Percentiles rank a stretch among this genome's conserved stretches.
Conservation (phyloP, 2,797 vertebrate genomes). For the Threskiornis aethiopicus region DNA sequence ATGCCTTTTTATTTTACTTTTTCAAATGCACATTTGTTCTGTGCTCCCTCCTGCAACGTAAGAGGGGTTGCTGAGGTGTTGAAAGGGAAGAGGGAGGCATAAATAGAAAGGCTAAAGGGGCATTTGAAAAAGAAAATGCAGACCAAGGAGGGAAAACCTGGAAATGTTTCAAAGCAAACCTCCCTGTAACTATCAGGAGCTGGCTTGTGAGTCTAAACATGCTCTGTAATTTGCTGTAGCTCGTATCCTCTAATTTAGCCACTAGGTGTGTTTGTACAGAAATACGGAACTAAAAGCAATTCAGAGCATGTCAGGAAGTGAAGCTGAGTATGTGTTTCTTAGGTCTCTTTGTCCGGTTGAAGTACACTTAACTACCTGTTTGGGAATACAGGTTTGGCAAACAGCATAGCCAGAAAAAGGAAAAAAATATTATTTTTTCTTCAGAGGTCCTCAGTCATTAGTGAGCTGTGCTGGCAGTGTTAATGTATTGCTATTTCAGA, state of each 20-base stretch:
- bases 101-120: not conserved
- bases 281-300: not conserved
- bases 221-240: constrained; percentile 49
- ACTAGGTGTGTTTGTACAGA: constrained; percentile 35
- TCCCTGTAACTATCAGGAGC: not conserved
- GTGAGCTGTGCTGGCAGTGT: not conserved
- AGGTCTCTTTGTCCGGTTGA: not conserved
- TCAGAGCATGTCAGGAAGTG: constrained; percentile 21
- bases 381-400: not conserved
- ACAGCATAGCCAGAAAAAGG: not conserved
- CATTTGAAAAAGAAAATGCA: not conserved
- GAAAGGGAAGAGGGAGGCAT: not conserved
- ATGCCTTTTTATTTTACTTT: not conserved
- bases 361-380: not conserved
- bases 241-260: constrained; percentile 6
- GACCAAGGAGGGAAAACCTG: not conserved
- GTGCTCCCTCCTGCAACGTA: not conserved
- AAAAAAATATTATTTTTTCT: not conserved
- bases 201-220: not conserved
- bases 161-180: not conserved
- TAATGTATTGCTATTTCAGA: not conserved
- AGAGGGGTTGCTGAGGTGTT: not conserved
- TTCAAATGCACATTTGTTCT: not conserved
- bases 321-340: not conserved
- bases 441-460: not conserved